phyloP scores from a whole-genome alignment of 2,888 invertebrate species.

The Villa cingulata region DNA sequence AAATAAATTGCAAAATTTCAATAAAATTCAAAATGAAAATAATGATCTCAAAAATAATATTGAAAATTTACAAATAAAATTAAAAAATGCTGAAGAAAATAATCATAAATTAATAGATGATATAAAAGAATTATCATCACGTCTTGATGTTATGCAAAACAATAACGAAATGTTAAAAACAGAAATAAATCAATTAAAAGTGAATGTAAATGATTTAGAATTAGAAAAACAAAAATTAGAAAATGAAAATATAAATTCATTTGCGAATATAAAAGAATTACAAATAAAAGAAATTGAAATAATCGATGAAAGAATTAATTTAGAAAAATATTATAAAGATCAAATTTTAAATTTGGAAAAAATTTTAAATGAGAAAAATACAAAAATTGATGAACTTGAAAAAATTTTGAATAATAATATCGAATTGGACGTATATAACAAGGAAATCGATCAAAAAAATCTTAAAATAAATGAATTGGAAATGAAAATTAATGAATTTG shows the following conservation, averaged over 20 bases:
- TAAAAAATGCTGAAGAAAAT: conserved; percentile 12
- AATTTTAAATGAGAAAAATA: conserved; percentile 5
- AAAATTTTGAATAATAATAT: neutral
- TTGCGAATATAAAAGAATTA: conserved; percentile 15
- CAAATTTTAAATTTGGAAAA: conserved; percentile 15
- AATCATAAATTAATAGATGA: conserved; percentile 17
- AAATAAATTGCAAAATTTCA: conserved; percentile 10
- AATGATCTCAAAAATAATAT: conserved; percentile 11
- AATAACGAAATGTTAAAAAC: conserved; percentile 13
- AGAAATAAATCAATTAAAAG: conserved; percentile 17
- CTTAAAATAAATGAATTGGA: neutral
- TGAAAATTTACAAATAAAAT: conserved; percentile 13
- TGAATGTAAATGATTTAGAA: conserved; percentile 13
- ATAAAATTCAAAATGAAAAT: conserved; percentile 14
- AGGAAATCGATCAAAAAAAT: neutral
- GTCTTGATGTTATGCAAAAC: conserved; percentile 15
- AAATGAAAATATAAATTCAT: conserved; percentile 14
- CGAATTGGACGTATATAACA: neutral
- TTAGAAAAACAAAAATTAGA: conserved; percentile 16
- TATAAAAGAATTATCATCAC: conserved; percentile 17
- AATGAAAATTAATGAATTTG: conserved; percentile 1
- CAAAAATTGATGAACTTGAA: neutral
- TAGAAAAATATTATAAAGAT: conserved; percentile 12
- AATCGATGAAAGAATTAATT: conserved; percentile 11
- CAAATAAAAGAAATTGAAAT: conserved; percentile 15